Conservation (phyloP, 2,113 vertebrate species). For the Potamarius usumacintae region DNA sequence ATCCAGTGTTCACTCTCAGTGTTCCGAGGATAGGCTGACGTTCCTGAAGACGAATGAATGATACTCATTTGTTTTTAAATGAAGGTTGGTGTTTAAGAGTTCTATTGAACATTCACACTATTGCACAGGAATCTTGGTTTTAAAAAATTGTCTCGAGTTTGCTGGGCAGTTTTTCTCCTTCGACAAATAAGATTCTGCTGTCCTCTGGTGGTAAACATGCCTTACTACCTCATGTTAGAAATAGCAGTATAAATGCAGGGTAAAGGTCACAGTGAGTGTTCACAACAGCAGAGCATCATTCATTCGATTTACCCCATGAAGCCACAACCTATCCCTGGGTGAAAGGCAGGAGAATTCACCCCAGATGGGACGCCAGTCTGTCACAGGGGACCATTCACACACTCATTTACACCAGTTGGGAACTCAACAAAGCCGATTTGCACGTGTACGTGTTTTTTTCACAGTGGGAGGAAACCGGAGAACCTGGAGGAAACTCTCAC, state of each 20-base stretch:
- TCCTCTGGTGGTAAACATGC: constrained; percentile 33
- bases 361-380: no score
- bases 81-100: background rate
- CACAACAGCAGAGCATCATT: no score
- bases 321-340: background rate
- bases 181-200: constrained; percentile 5
- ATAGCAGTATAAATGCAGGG: background rate
- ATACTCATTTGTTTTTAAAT: background rate
- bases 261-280: background rate
- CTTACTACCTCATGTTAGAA: background rate
- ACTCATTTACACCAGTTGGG: background rate
- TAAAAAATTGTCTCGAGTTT: background rate
- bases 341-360: background rate
- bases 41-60: background rate
- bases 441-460: no score
- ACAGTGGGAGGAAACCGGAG: background rate
- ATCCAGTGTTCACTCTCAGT: background rate
- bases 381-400: background rate
- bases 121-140: background rate
- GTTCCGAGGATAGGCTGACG: background rate
- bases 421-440: no score
- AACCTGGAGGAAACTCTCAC: background rate
- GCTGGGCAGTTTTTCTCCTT: background rate
- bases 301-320: no score
- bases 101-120: background rate